Evolutionary conservation across 2,113 vertebrate species (phyloP).

Genomic region (Cyprinodon brontotheroides): DNA sequence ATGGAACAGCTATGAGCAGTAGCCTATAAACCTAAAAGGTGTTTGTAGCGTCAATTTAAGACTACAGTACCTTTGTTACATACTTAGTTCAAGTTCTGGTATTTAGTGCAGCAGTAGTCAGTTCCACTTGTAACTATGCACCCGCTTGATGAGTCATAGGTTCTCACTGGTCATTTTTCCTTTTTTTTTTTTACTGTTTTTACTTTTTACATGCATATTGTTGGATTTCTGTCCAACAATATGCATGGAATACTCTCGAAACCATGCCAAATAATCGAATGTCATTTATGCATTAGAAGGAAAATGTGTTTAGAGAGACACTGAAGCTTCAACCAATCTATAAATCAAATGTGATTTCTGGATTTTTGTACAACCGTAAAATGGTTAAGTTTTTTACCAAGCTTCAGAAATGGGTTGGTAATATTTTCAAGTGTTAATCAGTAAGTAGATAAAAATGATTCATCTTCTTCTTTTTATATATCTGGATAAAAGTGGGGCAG

Average conservation of each 20-base stretch:
- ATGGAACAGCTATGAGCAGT: constrained; percentile 19
- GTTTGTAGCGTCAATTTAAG: constrained; percentile 15
- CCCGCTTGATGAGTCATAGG: constrained; percentile 3
- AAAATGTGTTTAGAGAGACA: constrained; percentile 15
- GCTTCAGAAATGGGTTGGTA: background rate
- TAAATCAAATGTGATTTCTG: constrained; percentile 20
- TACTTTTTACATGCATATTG: background rate
- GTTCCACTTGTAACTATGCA: constrained; percentile 4
- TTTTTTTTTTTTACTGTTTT: background rate
- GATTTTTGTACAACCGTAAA: constrained; percentile 12
- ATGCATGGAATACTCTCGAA: constrained; percentile 13
- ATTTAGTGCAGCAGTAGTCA: constrained; percentile 19
- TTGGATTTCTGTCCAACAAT: background rate
- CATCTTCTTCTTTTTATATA: too few relatives aligned
- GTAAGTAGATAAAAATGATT: background rate
- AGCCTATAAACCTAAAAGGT: constrained; percentile 42
- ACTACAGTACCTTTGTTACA: constrained; percentile 8
- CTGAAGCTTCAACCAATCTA: constrained; percentile 15
- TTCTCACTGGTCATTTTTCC: background rate
- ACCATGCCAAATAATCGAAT: constrained; percentile 21
- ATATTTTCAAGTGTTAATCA: background rate
- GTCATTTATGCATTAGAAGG: constrained; percentile 17
- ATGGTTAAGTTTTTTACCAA: background rate
- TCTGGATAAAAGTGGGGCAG: too few relatives aligned
- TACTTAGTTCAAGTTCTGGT: constrained; percentile 4